Conservation (phyloP, 2,888 invertebrate species). For the Itoplectis maculator region DNA sequence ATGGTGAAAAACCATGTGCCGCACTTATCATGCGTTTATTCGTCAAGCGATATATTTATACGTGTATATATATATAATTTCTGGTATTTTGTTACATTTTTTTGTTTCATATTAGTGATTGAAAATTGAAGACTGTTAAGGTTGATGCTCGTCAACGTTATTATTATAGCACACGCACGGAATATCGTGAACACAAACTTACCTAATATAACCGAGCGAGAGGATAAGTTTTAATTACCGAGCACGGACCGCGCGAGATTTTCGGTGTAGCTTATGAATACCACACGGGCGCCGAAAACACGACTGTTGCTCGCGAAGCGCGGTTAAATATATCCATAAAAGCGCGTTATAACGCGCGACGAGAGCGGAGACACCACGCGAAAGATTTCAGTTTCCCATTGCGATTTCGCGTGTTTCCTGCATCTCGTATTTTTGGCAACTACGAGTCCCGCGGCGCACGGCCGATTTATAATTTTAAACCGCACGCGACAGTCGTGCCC, state of each 20-base stretch:
- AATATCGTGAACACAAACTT: slow-evolving; percentile 43
- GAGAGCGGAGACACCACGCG: slow-evolving; percentile 54
- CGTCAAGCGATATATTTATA: slow-evolving; percentile 3
- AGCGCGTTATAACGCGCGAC: slow-evolving; percentile 46
- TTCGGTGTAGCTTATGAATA: slow-evolving; percentile 55
- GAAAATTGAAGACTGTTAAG: slow-evolving; percentile 35
- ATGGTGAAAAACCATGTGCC: slow-evolving; percentile 26
- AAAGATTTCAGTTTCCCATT: slow-evolving; percentile 67
- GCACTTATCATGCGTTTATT: slow-evolving; percentile 58
- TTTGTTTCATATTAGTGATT: slow-evolving; percentile 52
- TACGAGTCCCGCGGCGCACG: slow-evolving; percentile 70
- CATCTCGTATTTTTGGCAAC: slow-evolving; percentile 74
- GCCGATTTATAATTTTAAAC: slow-evolving; percentile 76
- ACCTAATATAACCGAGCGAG: slow-evolving; percentile 57
- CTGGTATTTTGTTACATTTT: neutral
- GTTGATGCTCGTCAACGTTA: slow-evolving; percentile 24
- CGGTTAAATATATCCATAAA: slow-evolving; percentile 49
- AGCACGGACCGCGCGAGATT: slow-evolving; percentile 28
- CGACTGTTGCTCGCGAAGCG: slow-evolving; percentile 34
- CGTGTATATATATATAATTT: neutral
- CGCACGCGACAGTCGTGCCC: slow-evolving; percentile 66
- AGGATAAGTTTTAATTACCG: slow-evolving; percentile 55
- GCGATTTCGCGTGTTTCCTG: slow-evolving; percentile 71
- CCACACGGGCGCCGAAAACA: slow-evolving; percentile 17
- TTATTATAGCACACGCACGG: too few species aligned